These are phyloP conservation scores for Triplophysa tibetana DNA, from an alignment of 2,113 vertebrate species.

Conservation along the genomic window DNA sequence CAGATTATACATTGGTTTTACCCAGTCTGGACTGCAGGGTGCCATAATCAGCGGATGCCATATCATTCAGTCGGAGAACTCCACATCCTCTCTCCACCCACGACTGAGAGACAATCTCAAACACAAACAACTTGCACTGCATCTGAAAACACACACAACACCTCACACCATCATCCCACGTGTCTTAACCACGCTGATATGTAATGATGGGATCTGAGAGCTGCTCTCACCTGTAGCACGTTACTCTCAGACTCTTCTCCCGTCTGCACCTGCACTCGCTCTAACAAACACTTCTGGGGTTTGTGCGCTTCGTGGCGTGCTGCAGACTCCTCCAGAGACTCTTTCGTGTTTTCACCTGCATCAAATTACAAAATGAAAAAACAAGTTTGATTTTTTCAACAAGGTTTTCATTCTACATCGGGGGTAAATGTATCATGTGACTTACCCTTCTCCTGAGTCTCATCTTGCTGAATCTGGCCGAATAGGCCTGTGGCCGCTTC, in stretches of 20 bases:
- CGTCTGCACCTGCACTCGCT: conserved; percentile 84
- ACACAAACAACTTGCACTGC: conserved; percentile 87
- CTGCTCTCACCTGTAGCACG: conserved; percentile 77
- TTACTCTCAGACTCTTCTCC: conserved; percentile 86
- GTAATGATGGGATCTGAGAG: neutral
- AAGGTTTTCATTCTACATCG: too few species aligned
- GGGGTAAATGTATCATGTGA: neutral
- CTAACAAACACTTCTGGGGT: conserved; percentile 79
- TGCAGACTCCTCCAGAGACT: conserved; percentile 85
- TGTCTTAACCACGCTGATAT: neutral
- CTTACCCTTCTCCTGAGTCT: conserved; percentile 10
- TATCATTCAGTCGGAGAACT: conserved; percentile 84
- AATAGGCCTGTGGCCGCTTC: conserved; percentile 65
- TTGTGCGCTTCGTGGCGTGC: conserved; percentile 86
- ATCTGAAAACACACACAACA: conserved; percentile 68
- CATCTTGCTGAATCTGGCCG: conserved; percentile 75
- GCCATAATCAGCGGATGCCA: conserved; percentile 83
- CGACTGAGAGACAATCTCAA: conserved; percentile 84
- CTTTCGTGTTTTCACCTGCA: conserved; percentile 74
- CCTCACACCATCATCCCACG: neutral
- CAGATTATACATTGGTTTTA: conserved; percentile 48
- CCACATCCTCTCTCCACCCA: conserved; percentile 88
- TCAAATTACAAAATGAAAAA: conserved; percentile 6
- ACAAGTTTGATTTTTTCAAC: neutral
- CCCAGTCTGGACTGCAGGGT: conserved; percentile 83